These are phyloP conservation scores for Nannoperca obscura DNA, from an alignment of 2,797 vertebrate genomes.

Conservation along the genomic window DNA sequence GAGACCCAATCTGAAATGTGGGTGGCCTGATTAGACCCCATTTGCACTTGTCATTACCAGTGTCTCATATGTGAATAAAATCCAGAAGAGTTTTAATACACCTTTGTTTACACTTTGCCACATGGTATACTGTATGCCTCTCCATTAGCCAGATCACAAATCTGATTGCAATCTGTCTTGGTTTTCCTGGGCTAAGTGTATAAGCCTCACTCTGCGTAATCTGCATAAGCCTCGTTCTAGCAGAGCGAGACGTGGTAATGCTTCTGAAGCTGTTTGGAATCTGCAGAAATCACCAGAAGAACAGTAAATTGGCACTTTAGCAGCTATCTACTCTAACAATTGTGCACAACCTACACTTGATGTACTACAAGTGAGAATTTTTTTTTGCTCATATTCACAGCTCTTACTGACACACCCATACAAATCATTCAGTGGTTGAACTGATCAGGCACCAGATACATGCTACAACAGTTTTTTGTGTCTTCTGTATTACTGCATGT, in stretches of 20 bases:
- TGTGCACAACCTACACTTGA: not conserved
- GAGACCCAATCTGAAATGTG: not conserved
- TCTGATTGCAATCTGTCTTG: not conserved
- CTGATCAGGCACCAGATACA: not conserved
- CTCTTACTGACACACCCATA: not conserved
- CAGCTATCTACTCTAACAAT: no score
- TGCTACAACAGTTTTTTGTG: not conserved
- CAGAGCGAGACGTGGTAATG: not conserved
- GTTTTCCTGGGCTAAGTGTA: not conserved
- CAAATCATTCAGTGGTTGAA: not conserved
- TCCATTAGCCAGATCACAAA: not conserved
- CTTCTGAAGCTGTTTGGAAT: not conserved
- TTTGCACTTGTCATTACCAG: constrained; percentile 9
- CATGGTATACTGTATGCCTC: not conserved
- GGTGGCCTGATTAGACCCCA: not conserved
- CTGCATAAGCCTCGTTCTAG: not conserved
- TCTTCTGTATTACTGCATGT: not conserved
- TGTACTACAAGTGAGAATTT: not conserved
- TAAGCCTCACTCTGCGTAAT: not conserved
- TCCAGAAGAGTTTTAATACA: not conserved
- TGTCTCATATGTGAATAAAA: not conserved
- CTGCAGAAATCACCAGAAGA: not conserved
- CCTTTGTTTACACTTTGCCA: constrained; percentile 9
- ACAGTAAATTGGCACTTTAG: not conserved
- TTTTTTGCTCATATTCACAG: not conserved